Conservation (phyloP, 2,113 vertebrate genomes). For the Aviceda subcristata region DNA sequence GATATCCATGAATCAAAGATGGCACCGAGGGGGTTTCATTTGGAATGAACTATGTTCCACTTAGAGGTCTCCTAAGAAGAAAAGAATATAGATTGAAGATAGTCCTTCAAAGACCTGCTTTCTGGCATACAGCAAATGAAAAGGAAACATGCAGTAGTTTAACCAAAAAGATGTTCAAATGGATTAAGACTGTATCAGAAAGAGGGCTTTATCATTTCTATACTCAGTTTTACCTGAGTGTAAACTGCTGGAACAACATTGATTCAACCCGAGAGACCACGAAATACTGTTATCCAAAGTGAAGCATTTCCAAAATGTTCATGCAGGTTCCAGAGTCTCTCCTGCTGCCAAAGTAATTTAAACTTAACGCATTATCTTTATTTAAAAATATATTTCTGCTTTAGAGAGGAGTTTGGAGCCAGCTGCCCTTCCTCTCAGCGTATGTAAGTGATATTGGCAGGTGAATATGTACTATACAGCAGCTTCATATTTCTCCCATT, state of each 20-base stretch:
- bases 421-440: background rate
- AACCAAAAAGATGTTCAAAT: background rate
- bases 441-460: slow-evolving; percentile 50
- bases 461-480: background rate
- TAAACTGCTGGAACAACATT: background rate
- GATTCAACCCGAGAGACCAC: background rate
- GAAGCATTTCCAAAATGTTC: background rate
- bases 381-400: background rate
- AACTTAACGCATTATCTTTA: background rate
- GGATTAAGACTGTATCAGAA: background rate
- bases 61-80: background rate
- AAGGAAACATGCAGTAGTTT: background rate
- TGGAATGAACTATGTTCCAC: background rate
- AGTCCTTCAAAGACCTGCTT: background rate
- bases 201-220: background rate
- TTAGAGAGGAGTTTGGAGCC: background rate
- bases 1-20: background rate
- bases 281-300: background rate
- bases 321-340: background rate
- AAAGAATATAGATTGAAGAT: background rate
- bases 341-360: background rate
- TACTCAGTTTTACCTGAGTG: background rate
- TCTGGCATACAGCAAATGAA: background rate
- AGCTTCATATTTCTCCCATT: slow-evolving; percentile 35
- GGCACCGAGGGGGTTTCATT: background rate